Base-by-base conservation (phyloP, 2,113 vertebrate genomes). In the Muscicapa adusta region DNA sequence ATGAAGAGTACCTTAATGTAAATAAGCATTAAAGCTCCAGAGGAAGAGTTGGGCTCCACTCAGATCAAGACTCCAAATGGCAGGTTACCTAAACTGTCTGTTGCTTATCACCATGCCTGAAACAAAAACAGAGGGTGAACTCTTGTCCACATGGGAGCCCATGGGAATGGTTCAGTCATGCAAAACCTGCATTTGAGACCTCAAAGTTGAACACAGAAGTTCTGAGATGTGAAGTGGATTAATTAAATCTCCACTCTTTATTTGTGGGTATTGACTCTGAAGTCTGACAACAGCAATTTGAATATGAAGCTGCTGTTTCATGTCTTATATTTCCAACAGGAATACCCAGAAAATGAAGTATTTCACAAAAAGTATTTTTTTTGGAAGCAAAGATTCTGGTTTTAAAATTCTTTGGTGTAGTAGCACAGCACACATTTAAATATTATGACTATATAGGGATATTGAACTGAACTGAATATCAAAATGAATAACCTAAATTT, bases 41-140 rank as follows among this genome's bases (percentile, higher is more conserved):
- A 50, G 38, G 61, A 87, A 82, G 74, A 87, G 43, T 0, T 73
- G 33, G 15, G 28, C 26, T 87, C 26, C 1, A 0, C 54, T 85
- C 50, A 76, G 50, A 79, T 70, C 38, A 88, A 68, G 38, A 79
- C 78, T 66, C 51, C 26, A 85, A 88, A 68, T 68, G 81, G 40
- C 75, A 83, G 38, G 38, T 77, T 80, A 77, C 67, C 60, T 85
- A 80, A 89, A 77, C 89, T 78, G 80, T 54, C 70, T 80, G 26
- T 60, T 93, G 74, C 75, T 95, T 91, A 74, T 83, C 56, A 51
- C 18, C 31, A n/a, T 48, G 56, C 23, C 72, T 60, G 57, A 91
- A 93, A 85, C 29, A 79, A 91, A 96, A 94, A 60, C 63, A 81
- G 18, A 76, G 66, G 5, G 22, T 91, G 54, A 96, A 76, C 29